Conservation (phyloP, 2,888 invertebrate species). For the Spialia ferax region DNA sequence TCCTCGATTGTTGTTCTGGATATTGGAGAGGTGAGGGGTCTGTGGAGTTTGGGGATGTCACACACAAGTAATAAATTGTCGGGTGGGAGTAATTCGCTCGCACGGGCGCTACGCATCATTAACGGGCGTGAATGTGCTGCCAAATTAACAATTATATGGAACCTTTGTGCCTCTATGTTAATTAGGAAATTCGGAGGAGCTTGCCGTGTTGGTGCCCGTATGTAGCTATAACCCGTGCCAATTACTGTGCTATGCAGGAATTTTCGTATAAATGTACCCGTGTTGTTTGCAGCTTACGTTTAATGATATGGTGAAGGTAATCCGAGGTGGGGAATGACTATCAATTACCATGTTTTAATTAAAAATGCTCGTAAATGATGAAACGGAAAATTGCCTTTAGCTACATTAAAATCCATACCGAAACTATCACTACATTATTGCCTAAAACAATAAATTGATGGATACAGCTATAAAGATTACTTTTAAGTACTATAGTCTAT, state of each 20-base stretch:
- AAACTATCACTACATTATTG: too few relatives aligned
- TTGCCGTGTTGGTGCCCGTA: constrained; percentile 48
- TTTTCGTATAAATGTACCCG: constrained; percentile 17
- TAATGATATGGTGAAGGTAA: constrained; percentile 27
- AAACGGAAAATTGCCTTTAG: too few relatives aligned
- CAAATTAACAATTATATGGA: constrained; percentile 82
- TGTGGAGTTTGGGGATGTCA: constrained; percentile 59
- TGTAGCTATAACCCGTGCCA: constrained; percentile 45
- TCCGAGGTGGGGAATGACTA: constrained; percentile 8
- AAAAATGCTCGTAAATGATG: constrained; percentile 8
- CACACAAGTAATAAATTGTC: constrained; percentile 73
- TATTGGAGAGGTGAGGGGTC: constrained; percentile 48
- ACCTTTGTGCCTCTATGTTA: constrained; percentile 74
- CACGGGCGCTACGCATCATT: constrained; percentile 73
- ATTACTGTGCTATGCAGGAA: constrained; percentile 45
- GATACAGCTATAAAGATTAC: too few relatives aligned
- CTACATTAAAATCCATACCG: too few relatives aligned
- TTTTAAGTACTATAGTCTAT: too few relatives aligned
- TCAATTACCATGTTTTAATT: constrained; percentile 29
- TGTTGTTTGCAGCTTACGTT: constrained; percentile 21
- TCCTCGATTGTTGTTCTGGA: not conserved
- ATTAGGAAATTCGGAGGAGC: constrained; percentile 73
- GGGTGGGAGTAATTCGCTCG: constrained; percentile 57
- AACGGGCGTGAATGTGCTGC: constrained; percentile 75
- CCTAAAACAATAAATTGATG: too few relatives aligned